Evolutionary conservation across 2,888 invertebrate genomes (phyloP).

Genomic region (Lithophane ornitopus): DNA sequence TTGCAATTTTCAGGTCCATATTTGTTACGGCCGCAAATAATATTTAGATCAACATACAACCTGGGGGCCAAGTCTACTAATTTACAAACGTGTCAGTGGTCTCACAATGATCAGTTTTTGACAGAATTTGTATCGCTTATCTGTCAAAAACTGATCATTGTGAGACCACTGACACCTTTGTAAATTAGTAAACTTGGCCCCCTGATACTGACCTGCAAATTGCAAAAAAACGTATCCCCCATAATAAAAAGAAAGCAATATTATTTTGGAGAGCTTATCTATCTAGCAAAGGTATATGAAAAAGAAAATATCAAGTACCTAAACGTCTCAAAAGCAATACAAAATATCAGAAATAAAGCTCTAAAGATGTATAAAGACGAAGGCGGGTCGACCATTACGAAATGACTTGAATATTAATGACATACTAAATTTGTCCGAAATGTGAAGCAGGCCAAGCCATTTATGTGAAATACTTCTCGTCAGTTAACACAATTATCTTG

Average conservation of each 20-base stretch:
- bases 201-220: too few relatives aligned
- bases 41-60: too few relatives aligned
- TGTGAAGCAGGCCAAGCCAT: conserved; percentile 47
- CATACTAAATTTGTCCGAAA: conserved; percentile 52
- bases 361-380: conserved; percentile 41
- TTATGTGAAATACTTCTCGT: conserved; percentile 44
- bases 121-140: too few relatives aligned
- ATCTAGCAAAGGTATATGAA: conserved; percentile 1
- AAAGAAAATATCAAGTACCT: neutral
- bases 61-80: too few relatives aligned
- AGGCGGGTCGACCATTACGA: conserved; percentile 40
- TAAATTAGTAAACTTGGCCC: too few relatives aligned
- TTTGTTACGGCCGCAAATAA: too few relatives aligned
- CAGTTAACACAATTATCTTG: conserved; percentile 59
- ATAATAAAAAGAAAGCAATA: neutral
- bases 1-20: too few relatives aligned
- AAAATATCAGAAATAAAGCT: conserved; percentile 15
- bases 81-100: too few relatives aligned
- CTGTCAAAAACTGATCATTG: too few relatives aligned
- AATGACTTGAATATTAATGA: conserved; percentile 58
- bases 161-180: too few relatives aligned
- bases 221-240: too few relatives aligned
- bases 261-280: neutral
- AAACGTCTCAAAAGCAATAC: neutral
- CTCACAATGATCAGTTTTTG: too few relatives aligned